Conservation (phyloP, 2,113 vertebrate species). For the Lanius ludovicianus region DNA sequence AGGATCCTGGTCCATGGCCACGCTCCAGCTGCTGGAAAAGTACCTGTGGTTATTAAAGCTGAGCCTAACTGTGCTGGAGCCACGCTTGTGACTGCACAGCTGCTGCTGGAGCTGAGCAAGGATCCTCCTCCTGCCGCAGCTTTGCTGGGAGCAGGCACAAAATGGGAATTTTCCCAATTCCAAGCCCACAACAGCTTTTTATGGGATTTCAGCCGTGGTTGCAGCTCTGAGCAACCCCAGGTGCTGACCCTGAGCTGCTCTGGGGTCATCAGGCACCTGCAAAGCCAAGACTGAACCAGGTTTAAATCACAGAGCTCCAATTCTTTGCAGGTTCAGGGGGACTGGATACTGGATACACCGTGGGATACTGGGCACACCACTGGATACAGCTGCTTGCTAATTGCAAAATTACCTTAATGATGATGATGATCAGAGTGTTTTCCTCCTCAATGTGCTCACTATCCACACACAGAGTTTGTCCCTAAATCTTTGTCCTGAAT, state of each 20-base stretch:
- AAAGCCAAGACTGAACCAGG: background rate
- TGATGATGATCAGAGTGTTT: background rate
- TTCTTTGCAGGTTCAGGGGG: background rate
- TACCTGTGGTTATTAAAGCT: background rate
- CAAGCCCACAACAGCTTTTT: background rate
- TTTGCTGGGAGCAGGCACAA: background rate
- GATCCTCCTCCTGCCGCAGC: background rate
- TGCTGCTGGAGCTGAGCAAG: background rate
- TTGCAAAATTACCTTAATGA: background rate
- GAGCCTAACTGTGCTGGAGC: background rate
- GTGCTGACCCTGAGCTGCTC: background rate
- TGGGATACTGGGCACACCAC: background rate
- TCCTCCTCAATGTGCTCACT: background rate
- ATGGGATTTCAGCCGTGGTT: accelerated
- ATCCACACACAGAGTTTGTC: background rate
- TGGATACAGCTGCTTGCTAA: background rate
- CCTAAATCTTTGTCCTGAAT: background rate
- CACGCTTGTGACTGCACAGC: background rate
- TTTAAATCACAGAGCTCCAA: background rate
- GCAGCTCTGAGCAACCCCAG: background rate
- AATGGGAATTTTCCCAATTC: background rate
- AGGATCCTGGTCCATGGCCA: background rate
- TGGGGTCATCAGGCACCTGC: background rate
- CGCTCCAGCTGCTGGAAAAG: background rate
- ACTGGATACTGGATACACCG: background rate